These are phyloP conservation scores for Cyprinodon brontotheroides DNA, from an alignment of 2,113 vertebrate genomes.

Conservation along the genomic window DNA sequence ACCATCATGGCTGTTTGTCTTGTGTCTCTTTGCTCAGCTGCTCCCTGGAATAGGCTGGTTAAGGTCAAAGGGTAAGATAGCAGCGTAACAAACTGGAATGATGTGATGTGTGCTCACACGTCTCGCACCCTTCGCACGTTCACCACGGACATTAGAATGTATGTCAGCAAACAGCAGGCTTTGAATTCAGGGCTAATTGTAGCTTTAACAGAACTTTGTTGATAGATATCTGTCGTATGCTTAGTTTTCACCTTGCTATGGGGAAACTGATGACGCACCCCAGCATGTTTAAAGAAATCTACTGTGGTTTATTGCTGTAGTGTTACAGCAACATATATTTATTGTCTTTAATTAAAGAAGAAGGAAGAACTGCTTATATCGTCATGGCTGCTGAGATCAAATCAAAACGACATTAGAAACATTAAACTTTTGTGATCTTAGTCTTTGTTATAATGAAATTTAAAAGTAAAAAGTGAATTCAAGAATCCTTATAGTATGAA, in stretches of 20 bases:
- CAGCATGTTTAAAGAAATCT: neutral
- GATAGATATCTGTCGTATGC: neutral
- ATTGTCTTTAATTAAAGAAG: too few species aligned
- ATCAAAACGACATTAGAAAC: too few species aligned
- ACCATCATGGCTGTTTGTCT: neutral
- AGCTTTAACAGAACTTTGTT: neutral
- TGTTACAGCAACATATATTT: neutral
- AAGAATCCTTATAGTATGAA: too few species aligned
- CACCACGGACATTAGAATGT: neutral
- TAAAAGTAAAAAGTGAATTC: too few species aligned
- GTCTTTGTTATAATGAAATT: too few species aligned
- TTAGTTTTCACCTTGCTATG: neutral
- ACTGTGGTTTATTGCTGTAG: neutral
- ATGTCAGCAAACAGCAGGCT: neutral
- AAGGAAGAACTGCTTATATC: too few species aligned
- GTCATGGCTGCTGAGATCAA: too few species aligned
- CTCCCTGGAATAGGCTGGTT: neutral
- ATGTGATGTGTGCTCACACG: neutral
- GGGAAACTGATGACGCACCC: neutral
- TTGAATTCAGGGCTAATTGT: neutral
- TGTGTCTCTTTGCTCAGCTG: neutral
- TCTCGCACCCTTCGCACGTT: too few species aligned
- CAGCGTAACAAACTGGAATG: constrained; percentile 2
- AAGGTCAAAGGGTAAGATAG: constrained; percentile 43
- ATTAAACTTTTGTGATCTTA: too few species aligned